Base-by-base conservation (phyloP, 53 echinoderm and acorn worm genomes). In the Crossaster papposus region DNA sequence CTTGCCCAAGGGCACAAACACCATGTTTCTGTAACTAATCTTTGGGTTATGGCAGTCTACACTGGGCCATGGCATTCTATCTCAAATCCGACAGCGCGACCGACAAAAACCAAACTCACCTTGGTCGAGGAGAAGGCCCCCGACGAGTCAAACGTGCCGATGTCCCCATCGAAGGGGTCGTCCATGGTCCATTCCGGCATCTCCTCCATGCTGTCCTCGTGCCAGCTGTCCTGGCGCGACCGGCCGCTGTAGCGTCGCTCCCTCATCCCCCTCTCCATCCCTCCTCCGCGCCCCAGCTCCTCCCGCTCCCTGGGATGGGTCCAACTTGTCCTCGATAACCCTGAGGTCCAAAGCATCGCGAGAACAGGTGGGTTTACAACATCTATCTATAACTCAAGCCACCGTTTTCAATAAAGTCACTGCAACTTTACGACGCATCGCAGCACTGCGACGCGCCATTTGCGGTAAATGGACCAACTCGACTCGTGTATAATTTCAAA, bases 151-250 rank as follows among this genome's bases (percentile, higher is more conserved):
- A 97, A 97, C 26, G 94, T 91, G 28, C 97, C 95, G 22, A 95
- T 93, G 79, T 97, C 97, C 30, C 81, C 88, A 13, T 93, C 92
- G 54, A 95, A 95, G 24, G 93, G 89, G 33, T 95, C 97, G 62
- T 97, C 97, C 70, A 92, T 90, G n/a, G 92, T 93, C 97, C 97
- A 97, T 53, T 95, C 97, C 0, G 97, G 97, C 75, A 97, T 72
- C 74, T 97, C 97, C 70, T 93, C 93, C 10, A 52, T 37, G 10
- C 76, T 85, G 22, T 95, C 95, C 53, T 95, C 97, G 64, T 92
- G 91, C 90, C 91, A 94, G 83, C 93, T 91, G 36, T 87, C 83
- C 72, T 89, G 89, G 20, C 93, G 89, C 14, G 76, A 70, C 65
- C 96, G 90, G 20, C 96, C 96, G 33, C 96, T 94, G 71, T 79